phyloP scores from a whole-genome alignment of 2,797 vertebrate genomes.

The Liasis olivaceus region DNA sequence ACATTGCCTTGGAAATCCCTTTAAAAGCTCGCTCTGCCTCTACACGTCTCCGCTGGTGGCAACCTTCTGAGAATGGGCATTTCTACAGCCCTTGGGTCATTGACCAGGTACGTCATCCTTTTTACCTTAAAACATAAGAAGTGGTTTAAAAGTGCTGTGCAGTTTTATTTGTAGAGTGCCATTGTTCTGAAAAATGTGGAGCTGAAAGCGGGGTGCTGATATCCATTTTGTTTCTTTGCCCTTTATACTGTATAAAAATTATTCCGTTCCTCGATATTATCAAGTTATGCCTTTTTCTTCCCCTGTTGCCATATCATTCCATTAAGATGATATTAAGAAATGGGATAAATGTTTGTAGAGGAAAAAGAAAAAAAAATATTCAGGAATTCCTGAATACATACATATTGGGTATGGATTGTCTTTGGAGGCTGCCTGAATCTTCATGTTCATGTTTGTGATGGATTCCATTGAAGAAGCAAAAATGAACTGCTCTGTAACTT shows the following conservation, averaged over 20 bases:
- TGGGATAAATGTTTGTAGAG: not conserved
- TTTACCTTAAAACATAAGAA: rapidly evolving
- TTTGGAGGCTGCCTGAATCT: not conserved
- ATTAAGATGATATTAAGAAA: not conserved
- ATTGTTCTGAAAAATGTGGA: not conserved
- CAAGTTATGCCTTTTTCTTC: not conserved
- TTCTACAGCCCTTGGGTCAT: conserved; percentile 99
- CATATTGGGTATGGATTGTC: not conserved
- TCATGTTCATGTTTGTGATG: not conserved
- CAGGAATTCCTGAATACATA: too few species aligned
- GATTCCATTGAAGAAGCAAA: not conserved
- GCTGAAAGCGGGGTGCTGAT: not conserved
- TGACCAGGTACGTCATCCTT: conserved; percentile 84
- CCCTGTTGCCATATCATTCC: not conserved
- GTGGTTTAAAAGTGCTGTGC: not conserved
- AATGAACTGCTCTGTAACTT: not conserved
- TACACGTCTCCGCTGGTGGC: conserved; percentile 96
- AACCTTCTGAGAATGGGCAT: conserved; percentile 93
- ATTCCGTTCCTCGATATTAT: not conserved
- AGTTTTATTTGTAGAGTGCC: not conserved
- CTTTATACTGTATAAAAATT: not conserved
- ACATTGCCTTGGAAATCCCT: conserved; percentile 94
- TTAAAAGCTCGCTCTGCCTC: conserved; percentile 86
- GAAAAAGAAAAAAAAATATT: too few species aligned
- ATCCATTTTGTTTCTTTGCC: not conserved